These are phyloP conservation scores for honey bee (Apis mellifera) DNA, from an alignment of 1,140 invertebrate genomes.

Conservation along the genomic window DNA sequence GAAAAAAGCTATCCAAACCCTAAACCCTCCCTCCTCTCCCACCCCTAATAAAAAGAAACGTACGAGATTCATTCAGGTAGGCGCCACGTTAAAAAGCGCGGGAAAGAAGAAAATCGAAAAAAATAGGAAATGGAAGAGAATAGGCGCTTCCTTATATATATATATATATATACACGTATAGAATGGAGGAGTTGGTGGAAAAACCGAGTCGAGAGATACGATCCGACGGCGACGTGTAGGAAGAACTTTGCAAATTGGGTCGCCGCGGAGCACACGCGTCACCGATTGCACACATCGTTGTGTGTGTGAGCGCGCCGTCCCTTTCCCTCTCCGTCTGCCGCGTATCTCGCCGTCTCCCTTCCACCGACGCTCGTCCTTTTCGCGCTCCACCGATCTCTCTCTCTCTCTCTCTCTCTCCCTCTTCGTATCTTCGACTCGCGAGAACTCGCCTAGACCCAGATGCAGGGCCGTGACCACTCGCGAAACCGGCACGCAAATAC, in stretches of 20 bases:
- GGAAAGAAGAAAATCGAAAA: neutral
- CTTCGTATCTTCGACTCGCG: constrained; percentile 24
- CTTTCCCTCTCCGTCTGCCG: constrained; percentile 3
- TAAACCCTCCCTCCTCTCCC: too few relatives aligned
- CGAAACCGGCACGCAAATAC: constrained; percentile 6
- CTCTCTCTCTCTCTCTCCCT: neutral
- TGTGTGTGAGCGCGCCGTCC: constrained; percentile 35
- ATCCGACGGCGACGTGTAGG: constrained; percentile 52
- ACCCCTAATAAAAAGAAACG: too few relatives aligned
- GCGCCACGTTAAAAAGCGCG: neutral
- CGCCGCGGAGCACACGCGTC: constrained; percentile 65
- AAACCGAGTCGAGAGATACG: constrained; percentile 24
- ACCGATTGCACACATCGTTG: constrained; percentile 64
- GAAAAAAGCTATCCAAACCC: too few relatives aligned
- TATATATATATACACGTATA: neutral
- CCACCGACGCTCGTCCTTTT: neutral
- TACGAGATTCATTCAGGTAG: too few relatives aligned
- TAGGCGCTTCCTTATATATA: constrained; percentile 11
- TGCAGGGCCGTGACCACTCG: constrained; percentile 51
- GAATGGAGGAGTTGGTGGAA: constrained; percentile 12
- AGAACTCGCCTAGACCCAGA: constrained; percentile 64
- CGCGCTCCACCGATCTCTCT: too few relatives aligned
- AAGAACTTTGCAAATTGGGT: constrained; percentile 70
- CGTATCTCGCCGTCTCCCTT: neutral
- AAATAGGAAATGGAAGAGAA: neutral